Base-by-base conservation (phyloP, 2,797 vertebrate species). In the Sitta carolinensis region DNA sequence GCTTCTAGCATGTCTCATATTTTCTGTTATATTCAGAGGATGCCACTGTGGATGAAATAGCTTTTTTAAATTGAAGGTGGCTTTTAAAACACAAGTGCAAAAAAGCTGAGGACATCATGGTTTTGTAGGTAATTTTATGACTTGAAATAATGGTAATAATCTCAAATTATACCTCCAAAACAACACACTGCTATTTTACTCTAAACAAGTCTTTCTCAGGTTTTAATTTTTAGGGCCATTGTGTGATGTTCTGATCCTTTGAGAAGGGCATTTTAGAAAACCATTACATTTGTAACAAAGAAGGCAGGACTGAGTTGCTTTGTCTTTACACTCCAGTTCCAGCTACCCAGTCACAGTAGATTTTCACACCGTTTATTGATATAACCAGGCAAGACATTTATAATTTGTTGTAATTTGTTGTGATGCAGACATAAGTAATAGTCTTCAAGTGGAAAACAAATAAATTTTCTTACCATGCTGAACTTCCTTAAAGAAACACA, bases 311-410 rank as follows among this genome's bases (percentile, higher is more conserved):
- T 75, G 27, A 81, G 40, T 70, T 10, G 4, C 15, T 50, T 68
- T 57, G 8, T 72, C 43, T 74, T 84, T 42, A 42, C 10, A 7
- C 27, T 86, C 13, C 16, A 86, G 25, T 64, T 78, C 34, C 1
- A 5, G 23, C 25, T 38, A 78, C 21, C 82, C 23, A 38, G 34
- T 80, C 55, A 66, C 16, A 67, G 38, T 34, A 38, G 10, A 45
- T 83, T 51, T 93, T n/a, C 2, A 7, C 58, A 15, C 85, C n/a
- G 23, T 55, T 96, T 94, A 94, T 94, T 84, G 76, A 36, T 78
- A 16, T 89, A 96, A 87, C 10, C 58, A 93, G 40, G 32, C 32
- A 84, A 64, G 30, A 32, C 10, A 40, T 85, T 72, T 87, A 82
- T 61, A 86, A 68, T 91, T 95, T 89, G 15, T 51, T 82, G 17